Conservation (phyloP, 2,797 vertebrate species). For the Amazona ochrocephala region DNA sequence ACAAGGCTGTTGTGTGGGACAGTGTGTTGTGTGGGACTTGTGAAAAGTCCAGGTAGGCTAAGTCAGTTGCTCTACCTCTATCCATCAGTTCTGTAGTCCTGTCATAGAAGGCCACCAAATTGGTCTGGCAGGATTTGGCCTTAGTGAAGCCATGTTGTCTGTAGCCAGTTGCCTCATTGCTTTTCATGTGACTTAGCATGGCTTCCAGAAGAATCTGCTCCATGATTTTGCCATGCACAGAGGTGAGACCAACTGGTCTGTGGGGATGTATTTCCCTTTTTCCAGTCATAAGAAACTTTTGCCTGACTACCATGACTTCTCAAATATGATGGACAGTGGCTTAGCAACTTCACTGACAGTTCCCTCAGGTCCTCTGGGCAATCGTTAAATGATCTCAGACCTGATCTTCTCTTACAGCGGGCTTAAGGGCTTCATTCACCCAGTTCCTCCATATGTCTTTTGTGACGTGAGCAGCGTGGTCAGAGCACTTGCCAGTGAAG, state of each 20-base stretch:
- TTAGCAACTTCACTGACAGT: background rate
- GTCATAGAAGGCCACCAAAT: background rate
- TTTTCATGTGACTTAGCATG: background rate
- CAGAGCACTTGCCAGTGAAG: background rate
- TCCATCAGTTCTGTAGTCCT: background rate
- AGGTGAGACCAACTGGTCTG: background rate
- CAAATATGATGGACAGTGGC: background rate
- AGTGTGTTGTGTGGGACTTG: background rate
- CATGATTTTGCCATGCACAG: background rate
- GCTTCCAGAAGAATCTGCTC: background rate
- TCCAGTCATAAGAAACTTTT: background rate
- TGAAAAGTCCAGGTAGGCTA: background rate
- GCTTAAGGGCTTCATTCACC: background rate
- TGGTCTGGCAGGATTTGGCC: background rate
- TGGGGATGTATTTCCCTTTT: background rate
- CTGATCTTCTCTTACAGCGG: background rate
- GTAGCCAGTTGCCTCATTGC: background rate
- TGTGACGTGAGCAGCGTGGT: background rate
- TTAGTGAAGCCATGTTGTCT: background rate
- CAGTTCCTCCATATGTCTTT: background rate
- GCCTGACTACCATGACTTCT: background rate
- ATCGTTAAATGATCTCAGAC: background rate
- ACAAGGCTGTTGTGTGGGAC: background rate
- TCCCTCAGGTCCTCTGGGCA: too few species aligned
- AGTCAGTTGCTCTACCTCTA: background rate